Conservation (phyloP, 2,797 vertebrate species). For the Acanthurus lineatus region DNA sequence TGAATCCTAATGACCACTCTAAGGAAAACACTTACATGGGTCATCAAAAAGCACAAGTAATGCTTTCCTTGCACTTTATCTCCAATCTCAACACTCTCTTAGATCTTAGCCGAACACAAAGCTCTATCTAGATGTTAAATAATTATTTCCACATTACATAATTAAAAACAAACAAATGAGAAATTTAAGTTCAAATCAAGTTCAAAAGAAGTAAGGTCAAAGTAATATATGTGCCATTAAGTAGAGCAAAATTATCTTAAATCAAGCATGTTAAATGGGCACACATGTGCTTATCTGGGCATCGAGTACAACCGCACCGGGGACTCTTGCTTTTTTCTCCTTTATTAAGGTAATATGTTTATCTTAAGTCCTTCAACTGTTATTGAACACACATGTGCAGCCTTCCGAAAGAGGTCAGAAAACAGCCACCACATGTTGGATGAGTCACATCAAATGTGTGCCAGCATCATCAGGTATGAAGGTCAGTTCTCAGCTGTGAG, state of each 20-base stretch:
- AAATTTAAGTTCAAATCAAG: conserved; percentile 33
- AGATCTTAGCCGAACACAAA: conserved; percentile 30
- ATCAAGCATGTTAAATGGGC: conserved; percentile 54
- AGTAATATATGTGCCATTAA: conserved; percentile 37
- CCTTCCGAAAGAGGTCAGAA: conserved; percentile 78
- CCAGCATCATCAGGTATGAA: conserved; percentile 58
- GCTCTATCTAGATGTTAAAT: conserved; percentile 25
- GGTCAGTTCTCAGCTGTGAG: conserved; percentile 43
- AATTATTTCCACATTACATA: conserved; percentile 54
- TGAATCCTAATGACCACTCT: conserved; percentile 34
- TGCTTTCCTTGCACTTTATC: conserved; percentile 46
- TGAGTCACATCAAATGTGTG: conserved; percentile 46
- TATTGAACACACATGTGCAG: conserved; percentile 75
- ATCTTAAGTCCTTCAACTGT: conserved; percentile 47
- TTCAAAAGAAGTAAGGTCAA: conserved; percentile 51
- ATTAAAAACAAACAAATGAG: conserved; percentile 55
- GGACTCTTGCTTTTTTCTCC: conserved; percentile 12
- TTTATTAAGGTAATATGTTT: conserved; percentile 61
- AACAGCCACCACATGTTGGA: conserved; percentile 60
- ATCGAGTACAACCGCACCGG: conserved; percentile 24
- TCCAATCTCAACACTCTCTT: conserved; percentile 39
- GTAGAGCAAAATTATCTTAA: conserved; percentile 33
- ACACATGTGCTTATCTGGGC: conserved; percentile 51
- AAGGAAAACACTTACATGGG: conserved; percentile 44
- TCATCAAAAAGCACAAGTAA: conserved; percentile 40